phyloP scores from a whole-genome alignment of 2,113 vertebrate species.

The Actenoides hombroni region DNA sequence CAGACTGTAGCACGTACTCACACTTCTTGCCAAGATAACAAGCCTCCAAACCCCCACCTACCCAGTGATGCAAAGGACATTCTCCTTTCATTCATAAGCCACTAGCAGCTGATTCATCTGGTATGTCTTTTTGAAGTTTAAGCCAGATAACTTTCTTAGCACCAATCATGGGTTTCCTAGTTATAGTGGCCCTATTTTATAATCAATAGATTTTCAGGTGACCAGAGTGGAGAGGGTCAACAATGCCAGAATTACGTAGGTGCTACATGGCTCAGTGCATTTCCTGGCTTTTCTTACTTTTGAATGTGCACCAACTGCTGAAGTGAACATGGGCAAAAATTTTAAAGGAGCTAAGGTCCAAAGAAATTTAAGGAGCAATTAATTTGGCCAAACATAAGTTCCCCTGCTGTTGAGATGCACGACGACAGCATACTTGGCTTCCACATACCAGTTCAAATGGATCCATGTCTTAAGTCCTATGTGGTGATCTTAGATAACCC shows the following conservation, averaged over 20 bases:
- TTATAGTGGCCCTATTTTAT: background rate
- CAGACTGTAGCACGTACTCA: background rate
- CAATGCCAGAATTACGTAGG: background rate
- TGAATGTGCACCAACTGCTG: background rate
- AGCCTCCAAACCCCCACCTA: background rate
- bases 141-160: background rate
- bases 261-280: background rate
- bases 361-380: background rate
- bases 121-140: background rate
- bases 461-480: background rate
- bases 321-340: background rate
- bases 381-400: background rate
- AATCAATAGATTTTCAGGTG: background rate
- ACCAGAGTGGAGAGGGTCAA: background rate
- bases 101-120: slow-evolving; percentile 3
- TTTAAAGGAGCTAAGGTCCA: background rate
- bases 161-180: background rate
- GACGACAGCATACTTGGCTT: background rate
- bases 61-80: background rate
- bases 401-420: background rate
- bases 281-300: background rate
- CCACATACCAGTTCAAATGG: background rate
- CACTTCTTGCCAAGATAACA: background rate
- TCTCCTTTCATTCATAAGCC: slow-evolving; percentile 8
- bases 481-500: background rate